Evolutionary conservation across 2,113 vertebrate species (phyloP).

Genomic region (Mesoclemmys tuberculata): DNA sequence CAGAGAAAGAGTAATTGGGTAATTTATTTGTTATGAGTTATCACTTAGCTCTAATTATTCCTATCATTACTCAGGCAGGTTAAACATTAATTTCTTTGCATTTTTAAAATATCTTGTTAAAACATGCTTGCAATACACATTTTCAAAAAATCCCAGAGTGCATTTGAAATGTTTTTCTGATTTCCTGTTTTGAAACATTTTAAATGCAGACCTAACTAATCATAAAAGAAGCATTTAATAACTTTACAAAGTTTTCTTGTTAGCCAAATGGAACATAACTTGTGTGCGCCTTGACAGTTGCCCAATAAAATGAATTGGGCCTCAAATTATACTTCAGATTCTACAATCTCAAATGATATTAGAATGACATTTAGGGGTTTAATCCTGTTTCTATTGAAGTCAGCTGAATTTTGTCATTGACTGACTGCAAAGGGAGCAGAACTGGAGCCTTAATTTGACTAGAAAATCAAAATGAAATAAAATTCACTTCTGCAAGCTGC

Average conservation of each 20-base stretch:
- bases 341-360: neutral
- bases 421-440: no score
- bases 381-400: neutral
- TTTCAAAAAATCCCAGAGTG: neutral
- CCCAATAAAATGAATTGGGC: neutral
- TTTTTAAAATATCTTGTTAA: neutral
- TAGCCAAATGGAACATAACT: neutral
- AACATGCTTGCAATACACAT: neutral
- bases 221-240: neutral
- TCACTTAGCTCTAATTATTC: slow-evolving; percentile 3
- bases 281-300: neutral
- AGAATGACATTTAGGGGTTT: neutral
- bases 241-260: neutral
- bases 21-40: slow-evolving; percentile 12
- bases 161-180: neutral
- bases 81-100: neutral
- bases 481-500: neutral
- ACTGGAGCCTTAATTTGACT: neutral
- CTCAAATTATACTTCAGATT: neutral
- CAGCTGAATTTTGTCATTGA: neutral
- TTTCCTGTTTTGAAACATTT: rapidly evolving
- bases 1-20: neutral
- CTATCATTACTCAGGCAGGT: neutral
- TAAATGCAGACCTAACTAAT: neutral
- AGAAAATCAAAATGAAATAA: neutral